phyloP scores from a whole-genome alignment of 2,113 vertebrate genomes.

The Xiphophorus hellerii region DNA sequence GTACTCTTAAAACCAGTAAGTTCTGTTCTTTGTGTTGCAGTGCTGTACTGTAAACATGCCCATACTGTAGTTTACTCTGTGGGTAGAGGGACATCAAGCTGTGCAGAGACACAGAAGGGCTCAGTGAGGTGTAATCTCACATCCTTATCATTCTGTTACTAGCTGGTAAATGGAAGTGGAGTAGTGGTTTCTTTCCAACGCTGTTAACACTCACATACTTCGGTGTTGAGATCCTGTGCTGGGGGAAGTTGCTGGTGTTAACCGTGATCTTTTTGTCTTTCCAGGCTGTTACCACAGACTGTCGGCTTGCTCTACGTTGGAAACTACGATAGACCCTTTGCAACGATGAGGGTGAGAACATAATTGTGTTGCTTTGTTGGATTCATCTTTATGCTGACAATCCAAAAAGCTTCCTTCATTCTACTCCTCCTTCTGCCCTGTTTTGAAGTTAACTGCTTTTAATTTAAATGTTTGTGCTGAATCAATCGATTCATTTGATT shows the following conservation, averaged over 20 bases:
- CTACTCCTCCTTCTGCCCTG: slow-evolving; percentile 8
- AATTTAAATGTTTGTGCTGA: slow-evolving; percentile 1
- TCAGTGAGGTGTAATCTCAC: slow-evolving; percentile 68
- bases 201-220: slow-evolving; percentile 28
- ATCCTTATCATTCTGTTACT: slow-evolving; percentile 65
- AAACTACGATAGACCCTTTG: slow-evolving; percentile 94
- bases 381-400: slow-evolving; percentile 12
- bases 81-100: slow-evolving; percentile 31
- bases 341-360: slow-evolving; percentile 93
- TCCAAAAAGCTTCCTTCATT: neutral
- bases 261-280: slow-evolving; percentile 72
- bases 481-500: neutral
- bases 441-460: neutral
- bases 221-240: slow-evolving; percentile 15
- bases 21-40: neutral
- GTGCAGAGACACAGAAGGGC: slow-evolving; percentile 52
- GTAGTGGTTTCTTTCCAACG: slow-evolving; percentile 27
- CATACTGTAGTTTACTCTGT: slow-evolving; percentile 22
- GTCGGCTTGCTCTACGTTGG: slow-evolving; percentile 96
- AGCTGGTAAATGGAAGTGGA: slow-evolving; percentile 55
- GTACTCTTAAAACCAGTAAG: neutral
- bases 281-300: slow-evolving; percentile 91
- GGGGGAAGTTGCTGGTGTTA: slow-evolving; percentile 37
- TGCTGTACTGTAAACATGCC: slow-evolving; percentile 9
- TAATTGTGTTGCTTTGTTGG: slow-evolving; percentile 43